Evolutionary conservation across 1,140 invertebrate species (phyloP).

Genomic region (Ceratitis capitata): DNA sequence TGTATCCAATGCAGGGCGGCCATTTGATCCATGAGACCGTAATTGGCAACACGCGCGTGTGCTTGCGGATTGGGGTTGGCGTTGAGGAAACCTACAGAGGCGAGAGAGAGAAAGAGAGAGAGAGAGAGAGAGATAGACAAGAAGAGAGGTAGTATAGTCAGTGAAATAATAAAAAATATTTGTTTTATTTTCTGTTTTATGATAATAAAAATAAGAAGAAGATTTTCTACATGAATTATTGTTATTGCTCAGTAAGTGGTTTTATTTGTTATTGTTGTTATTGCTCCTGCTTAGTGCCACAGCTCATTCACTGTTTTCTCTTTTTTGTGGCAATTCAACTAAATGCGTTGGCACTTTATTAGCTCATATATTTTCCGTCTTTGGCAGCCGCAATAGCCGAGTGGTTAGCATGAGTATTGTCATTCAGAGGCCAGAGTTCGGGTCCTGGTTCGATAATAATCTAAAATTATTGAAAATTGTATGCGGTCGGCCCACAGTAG

Average conservation of each 20-base stretch:
- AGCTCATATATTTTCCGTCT: constrained; percentile 22
- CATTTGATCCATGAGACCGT: constrained; percentile 93
- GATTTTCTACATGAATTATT: constrained; percentile 5
- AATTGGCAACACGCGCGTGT: constrained; percentile 87
- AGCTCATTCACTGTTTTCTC: not conserved
- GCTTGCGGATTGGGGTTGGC: constrained; percentile 82
- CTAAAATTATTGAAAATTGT: too few species aligned
- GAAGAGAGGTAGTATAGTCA: not conserved
- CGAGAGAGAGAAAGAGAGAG: not conserved
- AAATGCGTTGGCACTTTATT: constrained; percentile 3
- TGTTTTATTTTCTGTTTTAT: too few species aligned
- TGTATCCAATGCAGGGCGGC: constrained; percentile 91
- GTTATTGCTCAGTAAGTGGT: not conserved
- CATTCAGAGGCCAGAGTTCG: too few species aligned
- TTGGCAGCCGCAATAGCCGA: too few species aligned
- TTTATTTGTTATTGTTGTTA: constrained; percentile 7
- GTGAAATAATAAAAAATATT: not conserved
- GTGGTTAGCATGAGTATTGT: too few species aligned
- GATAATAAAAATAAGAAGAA: not conserved
- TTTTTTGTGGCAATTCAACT: not conserved
- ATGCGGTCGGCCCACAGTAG: too few species aligned
- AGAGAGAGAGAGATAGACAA: not conserved
- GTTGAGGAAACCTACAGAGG: constrained; percentile 80
- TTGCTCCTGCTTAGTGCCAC: not conserved
- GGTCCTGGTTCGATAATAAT: too few species aligned